Base-by-base conservation (phyloP, 2,888 invertebrate species). In the Pachydiplax longipennis region DNA sequence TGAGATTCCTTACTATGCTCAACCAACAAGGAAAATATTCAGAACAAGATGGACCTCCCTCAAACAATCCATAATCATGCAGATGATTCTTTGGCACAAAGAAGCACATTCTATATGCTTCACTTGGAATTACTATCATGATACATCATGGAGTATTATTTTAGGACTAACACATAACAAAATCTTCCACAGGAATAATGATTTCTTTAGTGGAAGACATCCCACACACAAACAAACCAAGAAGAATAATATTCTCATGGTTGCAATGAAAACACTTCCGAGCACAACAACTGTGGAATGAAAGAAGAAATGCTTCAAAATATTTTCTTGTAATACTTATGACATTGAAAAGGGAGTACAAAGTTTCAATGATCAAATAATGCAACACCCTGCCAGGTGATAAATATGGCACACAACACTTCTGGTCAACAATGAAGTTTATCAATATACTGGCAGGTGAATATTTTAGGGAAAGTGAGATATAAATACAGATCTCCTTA, bases 221-320 rank as follows among this genome's bases (percentile, higher is more conserved):
- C 61, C 87, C 87, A 87, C 87, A 31, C 61, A 87, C 61, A 61
- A 61, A 87, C 87, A 61, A 87, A 87, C 87, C 87, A 87, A 87
- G 65, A 87, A 58, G 87, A 87, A 87, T 87, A n/a, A 87, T 31
- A 87, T 87, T 87, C 87, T 65, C 61, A 87, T 87, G 87, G 87
- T 65, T 61, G 58, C 61, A 65, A 61, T 87, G 87, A 61, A 87
- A 87, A 87, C 87, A 87, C 87, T 87, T 35, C 61, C 87, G 61
- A 87, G 87, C 87, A 87, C 87, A 87, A 87, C 87, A 87, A 61
- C 61, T 61, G 87, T 87, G 87, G 87, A 87, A 87, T 87, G 87
- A 87, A 87, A 87, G 87, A 87, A 87, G 87, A 87, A 87, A 87
- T 65, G 87, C 87, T 87, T 87, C 87, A 87, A 87, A 87, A 87